Conservation (phyloP, 2,888 invertebrate species). For the Chrysotoxum bicinctum region DNA sequence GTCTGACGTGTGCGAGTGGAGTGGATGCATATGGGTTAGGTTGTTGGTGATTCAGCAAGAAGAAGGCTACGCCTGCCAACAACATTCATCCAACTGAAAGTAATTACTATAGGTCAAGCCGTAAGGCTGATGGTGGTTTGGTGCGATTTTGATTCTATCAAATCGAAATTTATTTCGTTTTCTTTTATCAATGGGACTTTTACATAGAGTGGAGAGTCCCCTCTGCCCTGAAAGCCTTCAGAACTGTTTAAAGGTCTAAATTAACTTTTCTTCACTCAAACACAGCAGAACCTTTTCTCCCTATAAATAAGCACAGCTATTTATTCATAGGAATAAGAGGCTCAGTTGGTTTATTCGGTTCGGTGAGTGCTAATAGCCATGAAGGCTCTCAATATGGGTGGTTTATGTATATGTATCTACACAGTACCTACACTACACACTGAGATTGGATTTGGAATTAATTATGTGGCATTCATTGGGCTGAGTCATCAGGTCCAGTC, state of each 20-base stretch:
- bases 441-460: slow-evolving; percentile 65
- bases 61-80: slow-evolving; percentile 57
- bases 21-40: neutral
- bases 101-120: slow-evolving; percentile 71
- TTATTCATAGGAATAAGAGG: neutral
- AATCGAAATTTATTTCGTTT: slow-evolving; percentile 64
- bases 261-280: slow-evolving; percentile 47
- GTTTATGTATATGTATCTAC: neutral
- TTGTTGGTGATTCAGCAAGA: slow-evolving; percentile 63
- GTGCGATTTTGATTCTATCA: slow-evolving; percentile 62
- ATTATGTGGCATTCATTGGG: slow-evolving; percentile 65
- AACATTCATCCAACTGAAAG: slow-evolving; percentile 55
- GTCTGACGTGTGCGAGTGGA: neutral
- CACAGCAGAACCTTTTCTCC: slow-evolving; percentile 26
- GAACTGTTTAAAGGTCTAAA: slow-evolving; percentile 38
- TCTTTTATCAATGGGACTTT: slow-evolving; percentile 11
- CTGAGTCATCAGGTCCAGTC: slow-evolving; percentile 66
- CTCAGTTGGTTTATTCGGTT: slow-evolving; percentile 13
- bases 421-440: neutral
- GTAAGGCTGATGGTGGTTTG: slow-evolving; percentile 8
- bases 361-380: slow-evolving; percentile 34
- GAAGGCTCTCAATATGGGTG: neutral
- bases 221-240: neutral
- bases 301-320: slow-evolving; percentile 1
- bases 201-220: neutral